Evolutionary conservation across 2,113 vertebrate species (phyloP), one percentile per base, ranked within the genome.

Genomic region (Phyllopteryx taeniolatus): DNA sequence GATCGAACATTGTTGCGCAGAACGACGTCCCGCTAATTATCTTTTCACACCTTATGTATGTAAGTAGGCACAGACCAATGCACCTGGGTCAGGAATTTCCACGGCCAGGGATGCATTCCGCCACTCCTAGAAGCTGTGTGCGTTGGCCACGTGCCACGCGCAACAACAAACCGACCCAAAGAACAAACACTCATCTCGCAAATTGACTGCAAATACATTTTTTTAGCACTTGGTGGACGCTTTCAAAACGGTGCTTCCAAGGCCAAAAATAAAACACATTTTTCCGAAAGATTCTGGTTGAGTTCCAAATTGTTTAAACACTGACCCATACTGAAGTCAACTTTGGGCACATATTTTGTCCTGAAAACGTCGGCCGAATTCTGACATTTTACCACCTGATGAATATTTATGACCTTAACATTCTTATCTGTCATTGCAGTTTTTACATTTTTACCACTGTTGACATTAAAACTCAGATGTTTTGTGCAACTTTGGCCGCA

Each of bases 71-170:
- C 22, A 13, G 22, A 59, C 22, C 59, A 8, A 61, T 35, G 31
- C 31, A 35, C 59, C 59, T 17, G 59, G 42, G 42, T 46, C 35
- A 31, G 64, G 51, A 63, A 68, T 65, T 68, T 68, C 44, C 47
- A 17, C 6, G 0, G 17, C 54, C 22, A 60, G 9, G 2, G 11
- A 39, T 12, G 67, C 47, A 17, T 44, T 19, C 46, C 22, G 19
- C 65, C 54, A 57, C 27, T 56, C 17, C 19, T 12, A 13, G 2
- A 6, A 72, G 8, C 35, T 39, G 7, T 27, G 27, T 68, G 44
- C 27, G 17, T 33, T 44, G n/a, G 71, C 56, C 12, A 61, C 17
- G 31, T 42, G 51, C 47, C 20, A 17, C 49, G 8, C 9, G 0
- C 17, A 64, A 49, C 11, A 70, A 66, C 39, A 65, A 57, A 65